phyloP scores from a whole-genome alignment of 2,888 invertebrate genomes.

The Prosapia bicincta region DNA sequence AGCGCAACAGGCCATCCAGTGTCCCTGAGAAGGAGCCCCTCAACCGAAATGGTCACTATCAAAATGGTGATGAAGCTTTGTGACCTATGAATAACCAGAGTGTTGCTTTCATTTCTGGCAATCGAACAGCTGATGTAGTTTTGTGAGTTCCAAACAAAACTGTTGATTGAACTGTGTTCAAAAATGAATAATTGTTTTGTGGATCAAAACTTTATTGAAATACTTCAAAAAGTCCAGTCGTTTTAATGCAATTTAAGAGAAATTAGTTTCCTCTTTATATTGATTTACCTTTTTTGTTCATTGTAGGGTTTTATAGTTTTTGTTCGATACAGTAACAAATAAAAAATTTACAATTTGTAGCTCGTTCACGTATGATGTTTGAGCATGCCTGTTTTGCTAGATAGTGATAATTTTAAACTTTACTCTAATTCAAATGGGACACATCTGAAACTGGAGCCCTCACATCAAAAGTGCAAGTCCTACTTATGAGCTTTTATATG shows the following conservation, averaged over 20 bases:
- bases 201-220: neutral
- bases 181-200: neutral
- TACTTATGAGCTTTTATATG: no score
- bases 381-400: no score
- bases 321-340: no score
- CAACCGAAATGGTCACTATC: slow-evolving; percentile 66
- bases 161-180: neutral
- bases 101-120: slow-evolving; percentile 14
- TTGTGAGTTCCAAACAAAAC: slow-evolving; percentile 5
- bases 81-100: slow-evolving; percentile 25
- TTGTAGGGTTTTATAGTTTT: no score
- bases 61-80: slow-evolving; percentile 62
- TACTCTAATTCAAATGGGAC: no score
- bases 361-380: no score
- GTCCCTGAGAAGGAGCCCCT: slow-evolving; percentile 81
- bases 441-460: no score
- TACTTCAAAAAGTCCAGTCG: neutral
- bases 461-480: no score
- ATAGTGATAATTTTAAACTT: no score
- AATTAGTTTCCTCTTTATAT: no score
- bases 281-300: no score
- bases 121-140: slow-evolving; percentile 13
- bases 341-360: no score
- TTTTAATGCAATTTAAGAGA: neutral
- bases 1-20: slow-evolving; percentile 78